phyloP scores from a whole-genome alignment of 2,797 vertebrate genomes.

The Pyrocephalus nanus region DNA sequence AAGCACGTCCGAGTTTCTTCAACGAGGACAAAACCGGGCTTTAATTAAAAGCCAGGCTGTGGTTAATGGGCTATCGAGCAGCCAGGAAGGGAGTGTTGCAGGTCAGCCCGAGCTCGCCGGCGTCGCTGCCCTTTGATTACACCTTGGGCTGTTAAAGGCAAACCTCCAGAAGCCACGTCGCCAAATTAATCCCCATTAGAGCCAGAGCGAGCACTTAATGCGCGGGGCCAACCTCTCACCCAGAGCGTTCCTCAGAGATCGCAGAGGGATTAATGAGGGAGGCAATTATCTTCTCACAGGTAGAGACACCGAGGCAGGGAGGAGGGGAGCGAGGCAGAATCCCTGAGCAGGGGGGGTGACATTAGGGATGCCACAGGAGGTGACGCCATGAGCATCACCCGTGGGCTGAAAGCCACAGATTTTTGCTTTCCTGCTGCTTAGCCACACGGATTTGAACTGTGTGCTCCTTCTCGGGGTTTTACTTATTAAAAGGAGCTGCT shows the following conservation, averaged over 20 bases:
- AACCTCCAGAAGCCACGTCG: background rate
- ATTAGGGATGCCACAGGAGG: too few relatives aligned
- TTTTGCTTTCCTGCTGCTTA: background rate
- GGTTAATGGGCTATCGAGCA: background rate
- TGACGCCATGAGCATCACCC: background rate
- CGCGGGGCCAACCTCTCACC: background rate
- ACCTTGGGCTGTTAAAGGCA: background rate
- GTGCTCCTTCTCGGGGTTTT: background rate
- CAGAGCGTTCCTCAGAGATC: background rate
- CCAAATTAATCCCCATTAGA: background rate
- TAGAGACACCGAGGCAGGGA: constrained; percentile 4
- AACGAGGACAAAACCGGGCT: background rate
- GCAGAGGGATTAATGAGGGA: background rate
- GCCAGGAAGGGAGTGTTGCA: background rate
- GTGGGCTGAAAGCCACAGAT: background rate
- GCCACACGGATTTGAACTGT: background rate
- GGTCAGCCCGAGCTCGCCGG: background rate
- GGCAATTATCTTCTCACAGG: background rate
- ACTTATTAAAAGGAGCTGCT: background rate
- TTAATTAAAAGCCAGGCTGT: background rate
- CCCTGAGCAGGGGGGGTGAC: background rate
- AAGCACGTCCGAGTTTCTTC: background rate
- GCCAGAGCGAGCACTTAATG: background rate
- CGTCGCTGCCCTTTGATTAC: background rate
- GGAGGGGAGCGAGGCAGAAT: background rate